Percentiles rank a stretch among this genome's conserved stretches.
phyloP scores from a whole-genome alignment of 1,140 invertebrate species.

The Sycophila sp. region DNA sequence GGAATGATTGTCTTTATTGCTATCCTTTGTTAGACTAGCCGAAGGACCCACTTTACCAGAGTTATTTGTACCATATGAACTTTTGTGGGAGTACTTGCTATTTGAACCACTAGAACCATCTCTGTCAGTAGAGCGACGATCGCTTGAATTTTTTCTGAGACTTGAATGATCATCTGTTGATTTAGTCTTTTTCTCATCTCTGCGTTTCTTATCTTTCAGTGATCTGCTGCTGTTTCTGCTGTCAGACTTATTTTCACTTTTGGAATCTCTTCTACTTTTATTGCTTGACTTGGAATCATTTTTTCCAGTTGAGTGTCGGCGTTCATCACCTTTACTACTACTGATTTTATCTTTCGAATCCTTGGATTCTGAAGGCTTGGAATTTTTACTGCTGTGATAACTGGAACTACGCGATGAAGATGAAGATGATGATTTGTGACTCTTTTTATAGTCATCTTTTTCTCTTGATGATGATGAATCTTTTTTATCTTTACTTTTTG shows the following conservation, averaged over 20 bases:
- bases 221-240: conserved; percentile 48
- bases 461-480: conserved; percentile 42
- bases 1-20: conserved; percentile 53
- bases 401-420: conserved; percentile 33
- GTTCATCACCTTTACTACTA: conserved; percentile 18
- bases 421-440: conserved; percentile 51
- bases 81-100: conserved; percentile 58
- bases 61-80: conserved; percentile 44
- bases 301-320: conserved; percentile 18
- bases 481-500: conserved; percentile 55
- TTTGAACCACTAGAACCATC: conserved; percentile 64
- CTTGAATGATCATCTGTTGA: conserved; percentile 62
- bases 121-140: conserved; percentile 62
- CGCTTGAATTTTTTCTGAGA: conserved; percentile 58
- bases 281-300: conserved; percentile 23
- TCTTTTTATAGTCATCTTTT: conserved; percentile 54
- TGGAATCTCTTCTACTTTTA: conserved; percentile 25
- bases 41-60: conserved; percentile 46
- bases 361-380: conserved; percentile 47
- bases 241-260: conserved; percentile 34
- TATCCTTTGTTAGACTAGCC: conserved; percentile 55
- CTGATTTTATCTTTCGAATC: conserved; percentile 19
- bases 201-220: conserved; percentile 58
- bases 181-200: conserved; percentile 60
- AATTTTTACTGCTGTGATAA: conserved; percentile 45